A percentile compares a stretch with the other conserved stretches of the same genome.
Conservation (phyloP, 2,797 vertebrate species). For the Phylloscopus collybita region DNA sequence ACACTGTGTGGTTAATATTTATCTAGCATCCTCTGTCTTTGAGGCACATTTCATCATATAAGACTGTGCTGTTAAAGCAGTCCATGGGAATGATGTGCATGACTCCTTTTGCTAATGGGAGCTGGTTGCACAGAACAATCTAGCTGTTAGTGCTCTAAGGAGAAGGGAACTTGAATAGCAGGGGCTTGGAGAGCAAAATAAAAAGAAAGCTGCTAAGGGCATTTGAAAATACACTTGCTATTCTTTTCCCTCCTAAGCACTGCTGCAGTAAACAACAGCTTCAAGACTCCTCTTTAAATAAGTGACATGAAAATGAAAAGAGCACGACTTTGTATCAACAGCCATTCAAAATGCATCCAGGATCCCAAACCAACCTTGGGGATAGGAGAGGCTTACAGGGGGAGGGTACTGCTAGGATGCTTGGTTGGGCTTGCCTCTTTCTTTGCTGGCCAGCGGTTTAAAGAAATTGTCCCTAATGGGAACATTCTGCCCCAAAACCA, state of each 20-base stretch:
- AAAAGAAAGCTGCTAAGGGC: slow-evolving; percentile 62
- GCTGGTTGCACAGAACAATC: slow-evolving; percentile 60
- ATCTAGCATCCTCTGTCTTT: not conserved
- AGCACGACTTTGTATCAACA: slow-evolving; percentile 47
- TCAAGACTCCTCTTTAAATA: slow-evolving; percentile 50
- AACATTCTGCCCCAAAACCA: slow-evolving; percentile 1
- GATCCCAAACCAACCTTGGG: slow-evolving; percentile 39
- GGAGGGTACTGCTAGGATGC: not conserved
- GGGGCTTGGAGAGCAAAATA: slow-evolving; percentile 55
- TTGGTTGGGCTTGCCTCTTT: not conserved
- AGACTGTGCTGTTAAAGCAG: slow-evolving; percentile 9
- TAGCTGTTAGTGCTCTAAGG: slow-evolving; percentile 63
- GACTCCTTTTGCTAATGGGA: slow-evolving; percentile 64
- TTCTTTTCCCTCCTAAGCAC: slow-evolving; percentile 45
- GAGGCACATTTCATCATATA: slow-evolving; percentile 14
- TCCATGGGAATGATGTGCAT: slow-evolving; percentile 46
- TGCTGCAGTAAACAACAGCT: slow-evolving; percentile 52
- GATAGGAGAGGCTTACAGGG: not conserved
- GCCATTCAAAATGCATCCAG: slow-evolving; percentile 17
- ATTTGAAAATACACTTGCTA: slow-evolving; percentile 29
- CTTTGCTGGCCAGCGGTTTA: not conserved
- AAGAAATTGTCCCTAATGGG: not conserved
- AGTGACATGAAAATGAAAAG: slow-evolving; percentile 58
- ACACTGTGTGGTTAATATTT: slow-evolving; percentile 12
- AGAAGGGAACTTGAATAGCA: slow-evolving; percentile 63